Percentiles rank a stretch among this genome's conserved stretches.
Evolutionary conservation across 2,888 invertebrate genomes (phyloP).

Genomic region (Gonocerus acuteangulatus): DNA sequence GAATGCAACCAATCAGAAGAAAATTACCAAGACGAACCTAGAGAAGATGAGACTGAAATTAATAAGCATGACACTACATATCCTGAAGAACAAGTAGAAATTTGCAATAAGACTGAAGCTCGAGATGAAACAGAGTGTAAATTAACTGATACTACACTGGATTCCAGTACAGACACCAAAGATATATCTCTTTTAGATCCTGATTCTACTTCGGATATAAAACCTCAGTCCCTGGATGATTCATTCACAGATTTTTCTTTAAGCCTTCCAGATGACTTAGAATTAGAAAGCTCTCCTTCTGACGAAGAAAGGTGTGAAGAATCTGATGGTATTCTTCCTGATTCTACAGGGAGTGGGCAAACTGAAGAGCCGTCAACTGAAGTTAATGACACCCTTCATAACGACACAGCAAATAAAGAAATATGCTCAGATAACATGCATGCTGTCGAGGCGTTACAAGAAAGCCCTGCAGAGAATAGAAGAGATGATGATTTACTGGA

Average conservation of each 20-base stretch:
- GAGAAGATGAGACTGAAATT: background rate
- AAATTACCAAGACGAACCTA: background rate
- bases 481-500: background rate
- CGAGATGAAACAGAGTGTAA: background rate
- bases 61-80: background rate
- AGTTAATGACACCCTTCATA: background rate
- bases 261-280: slow-evolving; percentile 18
- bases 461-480: background rate
- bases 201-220: slow-evolving; percentile 24
- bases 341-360: slow-evolving; percentile 2
- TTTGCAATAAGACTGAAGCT: slow-evolving; percentile 4
- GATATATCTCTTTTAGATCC: slow-evolving; percentile 10
- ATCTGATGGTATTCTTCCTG: background rate
- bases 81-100: background rate
- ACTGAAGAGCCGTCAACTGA: background rate
- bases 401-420: background rate
- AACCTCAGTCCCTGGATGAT: slow-evolving; percentile 22
- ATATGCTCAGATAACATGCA: background rate
- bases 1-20: background rate
- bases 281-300: background rate
- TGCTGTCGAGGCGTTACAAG: background rate
- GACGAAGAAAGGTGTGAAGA: slow-evolving; percentile 19
- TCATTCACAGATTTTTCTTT: slow-evolving; percentile 17
- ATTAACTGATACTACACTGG: background rate
- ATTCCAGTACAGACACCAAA: background rate